Conservation (phyloP, 1,140 invertebrate species). For the Trinorchestia longiramus region DNA sequence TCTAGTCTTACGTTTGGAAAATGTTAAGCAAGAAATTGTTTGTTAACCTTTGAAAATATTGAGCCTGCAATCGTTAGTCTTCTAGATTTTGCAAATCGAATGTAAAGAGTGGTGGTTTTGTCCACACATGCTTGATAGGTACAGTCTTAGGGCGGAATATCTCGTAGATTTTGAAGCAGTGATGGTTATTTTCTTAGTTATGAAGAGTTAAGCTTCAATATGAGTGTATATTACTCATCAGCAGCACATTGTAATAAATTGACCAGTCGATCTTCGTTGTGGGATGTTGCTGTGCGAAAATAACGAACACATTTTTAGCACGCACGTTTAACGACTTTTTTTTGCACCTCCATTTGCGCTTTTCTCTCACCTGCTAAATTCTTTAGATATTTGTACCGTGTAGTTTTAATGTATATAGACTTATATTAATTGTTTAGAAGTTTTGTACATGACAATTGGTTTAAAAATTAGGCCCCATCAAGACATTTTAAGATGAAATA, state of each 20-base stretch:
- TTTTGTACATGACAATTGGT: conserved; percentile 36
- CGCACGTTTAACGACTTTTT: not conserved
- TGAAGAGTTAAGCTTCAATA: not conserved
- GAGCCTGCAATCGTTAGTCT: not conserved
- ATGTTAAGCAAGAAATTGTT: not conserved
- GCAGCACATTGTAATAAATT: not conserved
- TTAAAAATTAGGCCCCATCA: conserved; percentile 8
- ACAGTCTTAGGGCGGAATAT: not conserved
- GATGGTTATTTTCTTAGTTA: not conserved
- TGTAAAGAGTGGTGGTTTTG: not conserved
- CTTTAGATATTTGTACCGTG: not conserved
- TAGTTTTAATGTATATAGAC: not conserved
- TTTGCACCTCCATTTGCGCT: not conserved
- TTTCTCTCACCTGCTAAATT: not conserved
- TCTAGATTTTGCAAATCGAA: not conserved
- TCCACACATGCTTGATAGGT: not conserved
- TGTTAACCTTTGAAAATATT: not conserved
- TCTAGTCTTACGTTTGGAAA: not conserved
- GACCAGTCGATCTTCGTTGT: not conserved
- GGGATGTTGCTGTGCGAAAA: not conserved
- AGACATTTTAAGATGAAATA: not conserved
- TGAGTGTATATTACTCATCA: not conserved
- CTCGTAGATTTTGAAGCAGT: not conserved
- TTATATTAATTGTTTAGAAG: not conserved
- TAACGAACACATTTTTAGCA: not conserved